Evolutionary conservation across 2,113 vertebrate species (phyloP), one percentile per base, ranked within the genome.

Genomic region (Fregata magnificens): DNA sequence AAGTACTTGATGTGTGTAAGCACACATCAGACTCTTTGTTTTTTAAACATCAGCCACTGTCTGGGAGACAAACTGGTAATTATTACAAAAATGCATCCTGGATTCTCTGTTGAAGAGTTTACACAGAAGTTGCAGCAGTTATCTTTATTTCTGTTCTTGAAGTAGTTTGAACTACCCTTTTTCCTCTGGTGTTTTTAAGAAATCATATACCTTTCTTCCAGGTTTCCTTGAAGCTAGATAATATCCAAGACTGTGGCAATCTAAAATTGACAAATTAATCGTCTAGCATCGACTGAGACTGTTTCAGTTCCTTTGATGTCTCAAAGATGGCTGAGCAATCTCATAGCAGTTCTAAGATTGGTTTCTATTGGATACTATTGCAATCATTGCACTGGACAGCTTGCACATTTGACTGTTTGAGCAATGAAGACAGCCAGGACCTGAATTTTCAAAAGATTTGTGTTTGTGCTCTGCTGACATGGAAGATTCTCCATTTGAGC

Each of bases 401-500:
- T 88, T 65, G 15, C 15, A 9, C 76, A 34, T 59, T 61, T 62
- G 38, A 34, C 44, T 58, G 5, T 25, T 56, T 29, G 31, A 78
- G 26, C 32, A 72, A 16, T 15, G 40, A 59, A 77, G 63, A 28
- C 28, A 34, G 7, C 11, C 15, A 55, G 13, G 16, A 63, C 28
- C 28, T 66, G 40, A 49, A n/a, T 78, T 44, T 82, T 50, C n/a
- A 44, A 15, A 36, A 65, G 6, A 67, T 38, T 34, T 63, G 13
- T 70, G 38, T 59, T 79, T 83, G 15, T 3, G 5, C 22, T 50
- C 24, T 50, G 32, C 36, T 1, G 4, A 16, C 0, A 0, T 62
- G 36, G 36, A 78, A 71, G 16, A 26, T 82, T 38, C 5, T 66
- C 9, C 28, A 18, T 49, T 45, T 88, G 12, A 70, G 38, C 24